Evolutionary conservation across 2,113 vertebrate species (phyloP), one percentile per base, ranked within the genome.

Genomic region (Rhea pennata): DNA sequence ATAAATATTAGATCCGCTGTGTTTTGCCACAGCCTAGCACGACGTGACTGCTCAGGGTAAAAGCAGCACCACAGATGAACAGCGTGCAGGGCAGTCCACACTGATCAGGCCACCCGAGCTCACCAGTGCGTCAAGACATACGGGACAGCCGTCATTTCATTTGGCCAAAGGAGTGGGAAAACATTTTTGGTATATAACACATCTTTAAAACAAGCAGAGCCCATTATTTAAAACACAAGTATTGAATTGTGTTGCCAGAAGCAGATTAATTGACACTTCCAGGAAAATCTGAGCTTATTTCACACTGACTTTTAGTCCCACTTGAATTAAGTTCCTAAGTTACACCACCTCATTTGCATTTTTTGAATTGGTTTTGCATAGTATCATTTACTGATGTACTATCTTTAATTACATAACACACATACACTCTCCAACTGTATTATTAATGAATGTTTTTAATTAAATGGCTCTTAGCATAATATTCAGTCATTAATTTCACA

Each of bases 361-460:
- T 97, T 96, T 92, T 95, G 93, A 96, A 96, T 95, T 95, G 92
- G 87, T 94, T 97, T 97, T 97, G 92, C 93, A 97, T 84, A 97
- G 96, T 96, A 94, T 91, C 78, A 91, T 93, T 90, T 97, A 96
- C 95, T 94, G 93, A 88, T 94, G 95, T 87, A 92, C 94, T 96
- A 95, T 96, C 97, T 95, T 97, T 97, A 93, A 96, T 96, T 96
- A 95, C 90, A 95, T 93, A 96, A 97, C 88, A 95, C 96, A 89
- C 94, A 95, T 4, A 92, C 88, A 56, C 84, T 96, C 92, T 94
- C 95, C 91, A 89, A 64, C 93, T 95, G 84, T 84, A 95, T 97
- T 95, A 97, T 97, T 95, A 96, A 96, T 93, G 90, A 56, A 90
- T 92, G 53, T 66, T 94, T 94, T 97, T 98, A 97, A 98, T 97